Percentiles rank a stretch among this genome's conserved stretches.
Conservation (phyloP, 1,140 invertebrate genomes). For the Lamellibrachia luymesi region DNA sequence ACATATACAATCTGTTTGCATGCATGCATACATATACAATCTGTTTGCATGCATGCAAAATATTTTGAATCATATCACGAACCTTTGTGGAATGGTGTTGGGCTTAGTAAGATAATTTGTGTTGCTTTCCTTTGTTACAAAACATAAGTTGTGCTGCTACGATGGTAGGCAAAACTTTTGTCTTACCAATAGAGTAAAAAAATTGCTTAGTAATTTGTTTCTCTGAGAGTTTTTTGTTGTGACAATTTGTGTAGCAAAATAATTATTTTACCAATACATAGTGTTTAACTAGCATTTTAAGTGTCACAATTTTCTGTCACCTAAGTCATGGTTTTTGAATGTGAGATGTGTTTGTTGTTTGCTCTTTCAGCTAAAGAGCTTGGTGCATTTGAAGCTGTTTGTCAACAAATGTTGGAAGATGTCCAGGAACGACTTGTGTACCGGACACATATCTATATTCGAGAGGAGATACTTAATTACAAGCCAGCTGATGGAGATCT, state of each 20-base stretch:
- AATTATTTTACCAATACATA: background rate
- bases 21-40: too few species aligned
- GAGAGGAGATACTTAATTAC: constrained; percentile 81
- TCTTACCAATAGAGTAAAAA: too few species aligned
- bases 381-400: constrained; percentile 79
- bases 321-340: background rate
- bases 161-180: too few species aligned
- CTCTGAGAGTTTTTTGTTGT: too few species aligned
- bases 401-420: constrained; percentile 88
- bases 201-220: too few species aligned
- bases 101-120: background rate
- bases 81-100: background rate
- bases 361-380: constrained; percentile 36
- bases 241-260: background rate
- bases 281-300: too few species aligned
- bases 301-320: background rate
- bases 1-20: too few species aligned
- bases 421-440: constrained; percentile 96
- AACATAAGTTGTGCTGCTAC: too few species aligned
- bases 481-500: constrained; percentile 89
- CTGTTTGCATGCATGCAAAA: background rate
- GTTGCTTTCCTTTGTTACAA: background rate
- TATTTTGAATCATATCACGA: background rate
- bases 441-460: constrained; percentile 89
- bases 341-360: constrained; percentile 9